These are phyloP conservation scores for Aythya baeri DNA, from an alignment of 2,113 vertebrate genomes.

Conservation along the genomic window DNA sequence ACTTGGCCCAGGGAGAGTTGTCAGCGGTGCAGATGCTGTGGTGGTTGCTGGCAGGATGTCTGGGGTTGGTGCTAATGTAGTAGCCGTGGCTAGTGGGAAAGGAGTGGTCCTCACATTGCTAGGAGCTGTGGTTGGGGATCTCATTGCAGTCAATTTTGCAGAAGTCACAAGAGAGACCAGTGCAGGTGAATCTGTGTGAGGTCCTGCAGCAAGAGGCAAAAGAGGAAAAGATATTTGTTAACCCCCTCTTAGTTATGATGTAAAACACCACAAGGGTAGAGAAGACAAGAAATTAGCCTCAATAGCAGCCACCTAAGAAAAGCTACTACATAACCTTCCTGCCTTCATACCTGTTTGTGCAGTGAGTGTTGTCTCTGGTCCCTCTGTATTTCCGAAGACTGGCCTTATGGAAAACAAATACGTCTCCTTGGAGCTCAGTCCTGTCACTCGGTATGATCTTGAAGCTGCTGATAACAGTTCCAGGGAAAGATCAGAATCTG, in stretches of 20 bases:
- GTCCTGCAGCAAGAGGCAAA: neutral
- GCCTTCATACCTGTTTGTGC: conserved; percentile 78
- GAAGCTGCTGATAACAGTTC: conserved; percentile 75
- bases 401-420: conserved; percentile 86
- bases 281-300: neutral
- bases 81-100: neutral
- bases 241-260: neutral
- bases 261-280: neutral
- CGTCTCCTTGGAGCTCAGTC: conserved; percentile 75
- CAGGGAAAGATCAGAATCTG: conserved; percentile 79
- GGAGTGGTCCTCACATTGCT: neutral
- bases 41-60: neutral
- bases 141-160: accelerated
- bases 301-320: neutral
- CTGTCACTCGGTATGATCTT: conserved; percentile 71
- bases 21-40: accelerated
- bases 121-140: accelerated
- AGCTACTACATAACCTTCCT: neutral
- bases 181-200: neutral
- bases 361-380: conserved; percentile 76
- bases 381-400: conserved; percentile 81
- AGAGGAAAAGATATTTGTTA: neutral
- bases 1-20: conserved; percentile 27
- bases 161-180: accelerated
- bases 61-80: neutral